Conservation (phyloP, 2,113 vertebrate species). For the Cnemophilus loriae region DNA sequence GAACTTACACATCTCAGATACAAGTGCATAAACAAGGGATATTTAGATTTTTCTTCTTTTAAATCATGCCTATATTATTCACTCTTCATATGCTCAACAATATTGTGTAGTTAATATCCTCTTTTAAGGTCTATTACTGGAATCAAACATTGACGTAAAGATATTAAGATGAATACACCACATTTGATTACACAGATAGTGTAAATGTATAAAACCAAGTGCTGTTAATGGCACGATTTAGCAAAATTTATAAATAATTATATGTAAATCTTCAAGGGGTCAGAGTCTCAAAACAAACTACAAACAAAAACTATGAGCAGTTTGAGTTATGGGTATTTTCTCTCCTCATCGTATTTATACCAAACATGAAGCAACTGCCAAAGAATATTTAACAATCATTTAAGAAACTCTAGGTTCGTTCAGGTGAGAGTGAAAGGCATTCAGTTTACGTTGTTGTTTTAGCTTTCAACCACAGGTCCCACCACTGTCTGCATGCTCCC, state of each 20-base stretch:
- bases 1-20: neutral
- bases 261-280: neutral
- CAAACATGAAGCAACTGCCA: neutral
- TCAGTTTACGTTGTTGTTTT: neutral
- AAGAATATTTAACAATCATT: neutral
- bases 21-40: neutral
- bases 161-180: neutral
- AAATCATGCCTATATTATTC: neutral
- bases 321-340: neutral
- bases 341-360: neutral
- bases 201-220: neutral
- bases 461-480: neutral
- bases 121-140: neutral
- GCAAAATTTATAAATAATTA: neutral
- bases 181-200: neutral
- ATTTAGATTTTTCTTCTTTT: neutral
- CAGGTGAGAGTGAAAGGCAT: neutral
- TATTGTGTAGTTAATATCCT: neutral
- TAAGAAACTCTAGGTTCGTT: neutral
- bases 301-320: neutral
- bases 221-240: neutral
- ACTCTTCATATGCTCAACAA: neutral
- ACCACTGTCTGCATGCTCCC: neutral
- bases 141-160: neutral
- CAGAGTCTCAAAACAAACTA: neutral